These are phyloP conservation scores for Cepaea hortensis DNA, from an alignment of 2,888 invertebrate genomes.

Conservation along the genomic window DNA sequence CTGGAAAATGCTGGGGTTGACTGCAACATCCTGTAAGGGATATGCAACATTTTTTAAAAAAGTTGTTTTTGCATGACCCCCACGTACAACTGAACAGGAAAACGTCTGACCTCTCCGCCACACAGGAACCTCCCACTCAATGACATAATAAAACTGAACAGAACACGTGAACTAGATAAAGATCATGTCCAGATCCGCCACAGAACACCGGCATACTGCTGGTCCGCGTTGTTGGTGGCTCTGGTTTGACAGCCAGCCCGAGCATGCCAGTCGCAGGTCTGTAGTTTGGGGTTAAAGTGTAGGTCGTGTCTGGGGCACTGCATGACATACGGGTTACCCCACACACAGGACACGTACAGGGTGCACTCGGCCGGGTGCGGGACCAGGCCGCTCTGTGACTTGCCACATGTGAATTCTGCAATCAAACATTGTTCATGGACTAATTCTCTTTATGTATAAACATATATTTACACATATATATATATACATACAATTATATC, in stretches of 20 bases:
- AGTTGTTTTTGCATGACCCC: too few species aligned
- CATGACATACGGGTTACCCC: slow-evolving; percentile 48
- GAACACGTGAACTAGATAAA: too few species aligned
- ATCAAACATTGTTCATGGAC: not conserved
- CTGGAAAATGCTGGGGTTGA: too few species aligned
- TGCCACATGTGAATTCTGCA: slow-evolving; percentile 43
- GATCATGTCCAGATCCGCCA: slow-evolving; percentile 8
- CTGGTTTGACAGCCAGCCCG: slow-evolving; percentile 25
- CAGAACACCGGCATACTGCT: slow-evolving; percentile 29
- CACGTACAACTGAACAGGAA: too few species aligned
- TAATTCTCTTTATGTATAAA: too few species aligned
- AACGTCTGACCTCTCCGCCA: too few species aligned
- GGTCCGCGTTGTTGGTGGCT: not conserved
- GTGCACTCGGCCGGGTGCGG: slow-evolving; percentile 47
- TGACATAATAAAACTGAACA: too few species aligned
- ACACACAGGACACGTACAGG: slow-evolving; percentile 46
- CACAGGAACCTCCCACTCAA: too few species aligned
- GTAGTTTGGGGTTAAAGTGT: slow-evolving; percentile 45
- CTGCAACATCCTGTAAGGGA: too few species aligned
- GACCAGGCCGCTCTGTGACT: slow-evolving; percentile 22
- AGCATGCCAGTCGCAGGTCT: slow-evolving; percentile 49
- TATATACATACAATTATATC: too few species aligned
- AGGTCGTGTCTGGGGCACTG: slow-evolving; percentile 48
- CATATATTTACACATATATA: too few species aligned
- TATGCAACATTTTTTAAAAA: too few species aligned